A percentile compares a stretch with the other conserved stretches of the same genome.
Conservation (phyloP, 1,140 invertebrate genomes). For the Caenorhabditis brenneri region DNA sequence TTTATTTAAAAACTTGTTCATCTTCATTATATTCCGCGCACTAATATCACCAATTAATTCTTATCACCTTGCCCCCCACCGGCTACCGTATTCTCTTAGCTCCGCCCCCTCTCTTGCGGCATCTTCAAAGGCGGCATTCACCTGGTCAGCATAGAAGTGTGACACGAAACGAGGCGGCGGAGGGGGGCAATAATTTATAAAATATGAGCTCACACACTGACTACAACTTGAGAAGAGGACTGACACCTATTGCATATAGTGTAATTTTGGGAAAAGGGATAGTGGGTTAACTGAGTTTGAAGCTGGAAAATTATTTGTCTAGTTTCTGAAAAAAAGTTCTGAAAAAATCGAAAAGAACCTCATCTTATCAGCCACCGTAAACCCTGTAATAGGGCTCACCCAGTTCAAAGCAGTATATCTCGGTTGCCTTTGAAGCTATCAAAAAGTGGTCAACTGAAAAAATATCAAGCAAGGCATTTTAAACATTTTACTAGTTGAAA, state of each 20-base stretch:
- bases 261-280: too few species aligned
- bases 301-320: too few species aligned
- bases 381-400: too few species aligned
- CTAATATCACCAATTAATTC: not conserved
- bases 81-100: not conserved
- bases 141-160: not conserved
- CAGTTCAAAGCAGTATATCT: too few species aligned
- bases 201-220: slow-evolving; percentile 15
- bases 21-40: not conserved
- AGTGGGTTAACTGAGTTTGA: too few species aligned
- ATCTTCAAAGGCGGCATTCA: not conserved
- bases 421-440: too few species aligned
- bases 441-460: too few species aligned
- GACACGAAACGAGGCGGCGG: not conserved
- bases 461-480: too few species aligned
- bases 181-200: slow-evolving; percentile 10
- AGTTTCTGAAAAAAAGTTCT: too few species aligned
- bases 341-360: too few species aligned
- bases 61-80: not conserved
- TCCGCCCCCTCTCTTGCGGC: not conserved
- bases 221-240: not conserved
- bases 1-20: not conserved
- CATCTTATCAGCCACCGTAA: too few species aligned
- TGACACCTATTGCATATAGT: not conserved
- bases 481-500: too few species aligned